Conservation (phyloP, 1,140 invertebrate species). For the Leptopilina clavipes region DNA sequence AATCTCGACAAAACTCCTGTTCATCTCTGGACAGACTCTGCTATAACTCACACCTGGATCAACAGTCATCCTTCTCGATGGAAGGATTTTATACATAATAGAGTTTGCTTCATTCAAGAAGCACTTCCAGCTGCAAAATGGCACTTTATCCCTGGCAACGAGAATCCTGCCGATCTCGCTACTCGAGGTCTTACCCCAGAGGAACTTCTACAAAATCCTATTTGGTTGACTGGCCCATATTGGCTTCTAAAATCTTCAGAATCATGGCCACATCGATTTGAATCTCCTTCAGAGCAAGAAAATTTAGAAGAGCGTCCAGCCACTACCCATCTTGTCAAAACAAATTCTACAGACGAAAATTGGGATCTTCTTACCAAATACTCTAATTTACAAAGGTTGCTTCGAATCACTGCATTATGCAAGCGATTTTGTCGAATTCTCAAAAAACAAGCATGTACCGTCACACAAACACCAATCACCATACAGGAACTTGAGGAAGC, state of each 20-base stretch:
- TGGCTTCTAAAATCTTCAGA: background rate
- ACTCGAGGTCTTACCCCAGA: slow-evolving; percentile 53
- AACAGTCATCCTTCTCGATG: slow-evolving; percentile 52
- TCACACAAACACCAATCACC: background rate
- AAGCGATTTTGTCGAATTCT: background rate
- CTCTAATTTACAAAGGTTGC: background rate
- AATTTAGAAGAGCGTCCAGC: background rate
- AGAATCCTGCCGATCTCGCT: slow-evolving; percentile 59
- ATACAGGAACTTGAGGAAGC: background rate
- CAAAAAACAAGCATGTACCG: background rate
- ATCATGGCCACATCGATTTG: background rate
- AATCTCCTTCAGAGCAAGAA: background rate
- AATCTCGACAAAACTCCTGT: background rate
- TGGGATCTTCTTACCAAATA: background rate
- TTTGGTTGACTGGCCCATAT: background rate
- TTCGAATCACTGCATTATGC: background rate
- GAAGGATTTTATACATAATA: slow-evolving; percentile 60
- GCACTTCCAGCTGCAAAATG: slow-evolving; percentile 33
- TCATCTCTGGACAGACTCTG: slow-evolving; percentile 44
- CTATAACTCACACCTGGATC: slow-evolving; percentile 54
- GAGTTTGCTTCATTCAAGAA: slow-evolving; percentile 55
- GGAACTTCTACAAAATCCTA: slow-evolving; percentile 36
- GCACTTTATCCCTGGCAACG: slow-evolving; percentile 49
- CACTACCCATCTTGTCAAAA: background rate
- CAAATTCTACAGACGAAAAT: too few species aligned